These are phyloP conservation scores for Morbakka virulenta DNA, from an alignment of 30 jellyfish, hydroid and myxozoan genomes.

Conservation along the genomic window DNA sequence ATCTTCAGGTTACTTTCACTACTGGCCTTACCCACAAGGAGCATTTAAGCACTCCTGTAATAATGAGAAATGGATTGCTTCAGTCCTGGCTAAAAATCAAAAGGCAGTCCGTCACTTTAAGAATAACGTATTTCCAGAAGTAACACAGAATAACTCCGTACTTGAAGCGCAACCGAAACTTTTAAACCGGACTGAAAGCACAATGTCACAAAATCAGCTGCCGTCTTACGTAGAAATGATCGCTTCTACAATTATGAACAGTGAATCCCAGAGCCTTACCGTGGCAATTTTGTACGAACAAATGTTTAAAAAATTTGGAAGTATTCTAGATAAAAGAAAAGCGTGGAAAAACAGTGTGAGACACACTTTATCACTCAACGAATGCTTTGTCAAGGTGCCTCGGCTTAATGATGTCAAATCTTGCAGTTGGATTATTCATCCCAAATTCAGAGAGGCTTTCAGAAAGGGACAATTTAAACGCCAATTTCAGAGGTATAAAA, in stretches of 20 bases:
- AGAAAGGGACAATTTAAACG: conserved; percentile 56
- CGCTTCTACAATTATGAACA: conserved; percentile 63
- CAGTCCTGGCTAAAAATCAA: too few species aligned
- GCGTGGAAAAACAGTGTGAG: conserved; percentile 94
- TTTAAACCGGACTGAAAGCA: too few species aligned
- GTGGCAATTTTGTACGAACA: conserved; percentile 52
- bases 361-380: conserved; percentile 82
- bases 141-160: too few species aligned
- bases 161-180: too few species aligned
- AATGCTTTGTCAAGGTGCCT: conserved; percentile 75
- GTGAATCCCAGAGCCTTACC: conserved; percentile 28
- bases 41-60: too few species aligned
- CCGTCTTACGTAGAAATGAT: conserved; percentile 90
- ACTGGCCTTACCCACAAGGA: too few species aligned
- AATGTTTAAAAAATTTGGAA: conserved; percentile 36
- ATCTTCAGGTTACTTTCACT: too few species aligned
- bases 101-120: too few species aligned
- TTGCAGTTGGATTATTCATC: conserved; percentile 84
- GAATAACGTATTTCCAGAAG: too few species aligned
- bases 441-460: conserved; percentile 40
- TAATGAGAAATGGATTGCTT: too few species aligned
- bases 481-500: neutral
- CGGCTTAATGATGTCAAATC: conserved; percentile 62
- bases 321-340: conserved; percentile 52
- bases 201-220: neutral